phyloP scores from a whole-genome alignment of 2,797 vertebrate genomes.

The Sibirionetta formosa region DNA sequence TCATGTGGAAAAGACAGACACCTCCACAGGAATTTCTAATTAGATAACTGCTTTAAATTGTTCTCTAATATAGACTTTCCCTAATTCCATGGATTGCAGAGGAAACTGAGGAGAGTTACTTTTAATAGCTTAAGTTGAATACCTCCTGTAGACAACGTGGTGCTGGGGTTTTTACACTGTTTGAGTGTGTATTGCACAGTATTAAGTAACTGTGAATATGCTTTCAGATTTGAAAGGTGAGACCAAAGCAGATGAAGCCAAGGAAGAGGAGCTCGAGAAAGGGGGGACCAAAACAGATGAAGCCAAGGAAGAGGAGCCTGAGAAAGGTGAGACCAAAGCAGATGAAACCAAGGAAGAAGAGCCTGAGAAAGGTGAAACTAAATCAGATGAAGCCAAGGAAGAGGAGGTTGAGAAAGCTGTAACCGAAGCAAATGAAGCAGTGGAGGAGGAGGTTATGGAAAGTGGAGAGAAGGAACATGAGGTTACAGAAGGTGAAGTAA shows the following conservation, averaged over 20 bases:
- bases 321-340: not conserved
- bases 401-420: not conserved
- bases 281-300: not conserved
- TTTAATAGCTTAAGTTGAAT: not conserved
- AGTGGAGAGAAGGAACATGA: not conserved
- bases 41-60: not conserved
- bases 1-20: not conserved
- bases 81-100: not conserved
- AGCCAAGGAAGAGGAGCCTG: not conserved
- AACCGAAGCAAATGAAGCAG: not conserved
- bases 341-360: not conserved
- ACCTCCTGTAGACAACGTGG: not conserved
- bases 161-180: not conserved
- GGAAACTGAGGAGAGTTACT: not conserved
- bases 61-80: not conserved
- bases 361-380: not conserved
- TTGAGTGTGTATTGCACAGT: not conserved
- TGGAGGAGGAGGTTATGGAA: not conserved
- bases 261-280: not conserved
- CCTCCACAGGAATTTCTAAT: not conserved
- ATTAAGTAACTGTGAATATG: constrained; percentile 1
- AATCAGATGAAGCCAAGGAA: not conserved
- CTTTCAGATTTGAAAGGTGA: constrained; percentile 41
- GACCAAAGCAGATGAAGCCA: not conserved
- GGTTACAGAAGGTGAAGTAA: constrained; percentile 4